Base-by-base conservation (phyloP, 30 jellyfish, hydroid and myxozoan genomes). In the Nemopilema nomurai region DNA sequence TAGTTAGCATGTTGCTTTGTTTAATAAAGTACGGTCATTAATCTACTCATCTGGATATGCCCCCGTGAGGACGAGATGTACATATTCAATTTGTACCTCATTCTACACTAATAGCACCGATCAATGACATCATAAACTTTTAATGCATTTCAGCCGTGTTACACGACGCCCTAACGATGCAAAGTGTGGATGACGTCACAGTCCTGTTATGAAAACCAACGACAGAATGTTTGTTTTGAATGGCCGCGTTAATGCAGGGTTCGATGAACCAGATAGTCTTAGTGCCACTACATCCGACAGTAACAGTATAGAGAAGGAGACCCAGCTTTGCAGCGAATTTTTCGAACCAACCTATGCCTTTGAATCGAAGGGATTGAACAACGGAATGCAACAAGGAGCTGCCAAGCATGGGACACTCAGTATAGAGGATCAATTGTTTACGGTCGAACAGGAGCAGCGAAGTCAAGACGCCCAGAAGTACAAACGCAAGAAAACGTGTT, bases 401-500 rank as follows among this genome's bases (percentile, higher is more conserved):
- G 67, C 63, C 20, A 72, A 68, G 83, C 0, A 30, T 4, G 22
- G 31, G 8, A 16, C 77, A n/a, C 50, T 28, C 51, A 41, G 25
- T 64, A 26, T 51, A 64, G 86, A 69, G 13, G 85, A 62, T 0
- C 89, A 65, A 29, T 13, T 50, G 7, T 87, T 92, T 62, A 92
- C 96, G 6, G 98, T 92, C 13, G 97, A 92, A 64, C 81, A 86
- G 24, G 83, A 74, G 28, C 89, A 76, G 67, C 74, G 62, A 24
- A 76, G 51, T 64, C 72, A 88, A 1, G 79, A 87, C 22, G 74
- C 28, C 30, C 74, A 74, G 24, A 77, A 74, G 76, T 82, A 90
- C 84, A 71, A 82, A 33, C 89, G 92, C 50, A 87, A 88, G 81
- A 74, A 96, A 51, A 79, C 98, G 1, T 49, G 28, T 9, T 23